Conservation (phyloP, 2,888 invertebrate genomes). For the Ptychoptera contaminata region DNA sequence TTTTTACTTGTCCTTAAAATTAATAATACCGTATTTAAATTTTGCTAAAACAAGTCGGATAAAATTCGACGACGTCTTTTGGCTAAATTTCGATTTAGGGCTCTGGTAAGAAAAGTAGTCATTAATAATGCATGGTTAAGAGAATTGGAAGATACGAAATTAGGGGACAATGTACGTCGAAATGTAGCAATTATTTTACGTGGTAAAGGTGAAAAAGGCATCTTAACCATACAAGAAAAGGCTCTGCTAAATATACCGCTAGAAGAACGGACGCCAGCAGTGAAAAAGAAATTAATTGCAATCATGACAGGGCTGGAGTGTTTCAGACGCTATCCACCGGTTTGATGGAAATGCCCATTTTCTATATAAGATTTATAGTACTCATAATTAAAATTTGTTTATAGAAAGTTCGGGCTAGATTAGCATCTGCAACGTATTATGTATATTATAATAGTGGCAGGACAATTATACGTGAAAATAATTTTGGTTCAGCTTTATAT, state of each 20-base stretch:
- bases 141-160: slow-evolving; percentile 24
- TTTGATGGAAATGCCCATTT: neutral
- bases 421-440: slow-evolving; percentile 45
- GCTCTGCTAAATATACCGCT: slow-evolving; percentile 39
- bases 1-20: neutral
- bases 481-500: slow-evolving; percentile 42
- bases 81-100: slow-evolving; percentile 39
- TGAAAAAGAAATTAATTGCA: slow-evolving; percentile 39
- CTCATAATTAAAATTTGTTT: slow-evolving; percentile 13
- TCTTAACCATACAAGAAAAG: slow-evolving; percentile 40
- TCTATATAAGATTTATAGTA: slow-evolving; percentile 4
- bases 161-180: slow-evolving; percentile 34
- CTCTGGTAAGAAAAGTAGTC: slow-evolving; percentile 38
- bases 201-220: slow-evolving; percentile 33
- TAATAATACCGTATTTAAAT: no score
- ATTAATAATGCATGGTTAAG: slow-evolving; percentile 38
- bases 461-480: slow-evolving; percentile 43
- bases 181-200: slow-evolving; percentile 40
- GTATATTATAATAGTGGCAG: slow-evolving; percentile 41
- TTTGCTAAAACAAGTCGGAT: no score
- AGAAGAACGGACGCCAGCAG: slow-evolving; percentile 38
- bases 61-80: slow-evolving; percentile 23
- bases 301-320: slow-evolving; percentile 44
- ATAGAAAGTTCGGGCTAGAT: slow-evolving; percentile 40
- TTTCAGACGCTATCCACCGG: slow-evolving; percentile 26